Percentiles rank a stretch among this genome's conserved stretches.
Conservation (phyloP, 2,888 invertebrate genomes). For the Chymomyza procnemis region DNA sequence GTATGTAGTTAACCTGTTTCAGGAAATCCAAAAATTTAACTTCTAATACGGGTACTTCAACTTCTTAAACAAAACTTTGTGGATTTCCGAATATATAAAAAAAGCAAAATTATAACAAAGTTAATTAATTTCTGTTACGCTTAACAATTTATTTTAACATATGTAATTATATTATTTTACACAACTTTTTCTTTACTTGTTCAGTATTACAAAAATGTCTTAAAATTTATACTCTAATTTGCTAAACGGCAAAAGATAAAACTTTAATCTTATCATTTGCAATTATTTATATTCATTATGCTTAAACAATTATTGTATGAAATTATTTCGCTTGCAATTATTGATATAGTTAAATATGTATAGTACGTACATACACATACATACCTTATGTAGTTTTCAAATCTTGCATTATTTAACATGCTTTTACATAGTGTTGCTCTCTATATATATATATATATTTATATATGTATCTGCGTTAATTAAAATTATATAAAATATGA, state of each 20-base stretch:
- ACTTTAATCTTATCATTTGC: conserved; percentile 21
- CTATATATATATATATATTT: conserved; percentile 23
- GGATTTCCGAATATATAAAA: conserved; percentile 32
- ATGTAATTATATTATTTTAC: conserved; percentile 62
- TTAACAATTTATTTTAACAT: conserved; percentile 70
- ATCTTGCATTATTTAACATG: not conserved
- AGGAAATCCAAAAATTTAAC: too few species aligned
- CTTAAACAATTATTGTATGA: not conserved
- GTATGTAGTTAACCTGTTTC: too few species aligned
- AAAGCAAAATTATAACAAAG: conserved; percentile 23
- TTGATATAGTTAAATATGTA: not conserved
- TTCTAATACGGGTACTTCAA: too few species aligned
- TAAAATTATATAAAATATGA: conserved; percentile 30
- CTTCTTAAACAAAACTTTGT: too few species aligned
- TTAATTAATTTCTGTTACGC: conserved; percentile 39
- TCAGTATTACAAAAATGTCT: conserved; percentile 60
- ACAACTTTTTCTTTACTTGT: conserved; percentile 40
- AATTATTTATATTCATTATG: conserved; percentile 35
- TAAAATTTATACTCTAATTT: conserved; percentile 41
- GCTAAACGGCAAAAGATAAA: conserved; percentile 46
- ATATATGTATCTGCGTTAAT: conserved; percentile 22
- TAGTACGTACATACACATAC: not conserved
- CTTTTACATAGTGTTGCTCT: conserved; percentile 4
- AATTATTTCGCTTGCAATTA: not conserved
- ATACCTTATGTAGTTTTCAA: conserved; percentile 3